phyloP scores from a whole-genome alignment of 2,888 invertebrate species.

The Synergus itoensis region DNA sequence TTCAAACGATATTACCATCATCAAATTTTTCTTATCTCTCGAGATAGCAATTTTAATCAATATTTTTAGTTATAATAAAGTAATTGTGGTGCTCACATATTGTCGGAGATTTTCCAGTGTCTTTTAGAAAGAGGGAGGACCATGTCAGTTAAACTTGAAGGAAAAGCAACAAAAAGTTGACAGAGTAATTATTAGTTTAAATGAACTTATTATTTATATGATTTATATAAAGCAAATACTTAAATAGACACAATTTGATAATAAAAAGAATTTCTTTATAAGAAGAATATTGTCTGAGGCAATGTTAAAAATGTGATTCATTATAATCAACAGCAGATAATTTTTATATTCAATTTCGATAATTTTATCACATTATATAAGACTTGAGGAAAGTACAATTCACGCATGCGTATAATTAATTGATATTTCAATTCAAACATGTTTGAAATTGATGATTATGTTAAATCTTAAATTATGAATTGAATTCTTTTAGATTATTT shows the following conservation, averaged over 20 bases:
- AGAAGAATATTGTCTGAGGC: neutral
- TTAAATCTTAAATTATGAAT: neutral
- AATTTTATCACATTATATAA: neutral
- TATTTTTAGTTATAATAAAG: neutral
- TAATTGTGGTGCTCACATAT: neutral
- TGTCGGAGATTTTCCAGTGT: neutral
- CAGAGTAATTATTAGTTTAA: neutral
- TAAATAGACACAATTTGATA: neutral
- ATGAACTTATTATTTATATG: neutral
- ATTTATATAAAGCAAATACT: neutral
- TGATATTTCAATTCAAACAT: neutral
- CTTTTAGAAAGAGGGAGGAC: neutral
- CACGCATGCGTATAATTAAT: neutral
- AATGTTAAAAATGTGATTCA: neutral
- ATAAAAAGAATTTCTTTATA: neutral
- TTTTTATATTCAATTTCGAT: neutral
- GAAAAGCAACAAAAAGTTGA: neutral
- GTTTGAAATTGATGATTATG: neutral
- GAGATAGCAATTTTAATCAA: neutral
- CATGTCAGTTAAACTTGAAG: neutral
- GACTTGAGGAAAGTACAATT: neutral
- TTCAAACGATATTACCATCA: conserved; percentile 8
- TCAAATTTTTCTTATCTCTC: neutral
- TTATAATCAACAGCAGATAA: neutral
- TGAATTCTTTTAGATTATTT: neutral